Evolutionary conservation across 2,888 invertebrate species (phyloP).

Genomic region (Sepiola atlantica): DNA sequence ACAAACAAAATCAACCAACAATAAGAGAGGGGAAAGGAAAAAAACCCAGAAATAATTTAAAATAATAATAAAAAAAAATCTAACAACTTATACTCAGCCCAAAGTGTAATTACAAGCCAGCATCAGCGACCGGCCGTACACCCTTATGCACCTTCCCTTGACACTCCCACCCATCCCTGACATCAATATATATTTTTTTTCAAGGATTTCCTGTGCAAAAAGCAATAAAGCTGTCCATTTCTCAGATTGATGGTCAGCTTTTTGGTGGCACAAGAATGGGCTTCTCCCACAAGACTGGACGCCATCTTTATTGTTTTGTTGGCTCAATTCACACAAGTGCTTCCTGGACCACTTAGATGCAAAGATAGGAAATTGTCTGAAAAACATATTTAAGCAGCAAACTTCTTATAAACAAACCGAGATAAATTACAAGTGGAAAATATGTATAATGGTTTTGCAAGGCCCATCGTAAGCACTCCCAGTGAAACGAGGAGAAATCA

Average conservation of each 20-base stretch:
- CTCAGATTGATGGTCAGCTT: background rate
- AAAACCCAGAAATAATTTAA: background rate
- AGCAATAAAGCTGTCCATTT: constrained; percentile 13
- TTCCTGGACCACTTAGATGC: constrained; percentile 22
- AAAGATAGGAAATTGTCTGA: constrained; percentile 13
- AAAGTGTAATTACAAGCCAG: background rate
- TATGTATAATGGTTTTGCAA: background rate
- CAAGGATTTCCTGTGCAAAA: background rate
- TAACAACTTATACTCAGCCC: background rate
- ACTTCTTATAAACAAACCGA: background rate
- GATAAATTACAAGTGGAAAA: constrained; percentile 15
- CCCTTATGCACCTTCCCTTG: background rate
- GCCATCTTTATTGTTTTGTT: constrained; percentile 14
- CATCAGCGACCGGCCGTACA: background rate
- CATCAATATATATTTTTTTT: background rate
- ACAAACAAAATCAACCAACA: constrained; percentile 19
- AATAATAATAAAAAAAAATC: background rate
- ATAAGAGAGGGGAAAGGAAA: background rate
- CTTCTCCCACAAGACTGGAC: constrained; percentile 21
- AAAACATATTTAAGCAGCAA: constrained; percentile 9
- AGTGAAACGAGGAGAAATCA: background rate
- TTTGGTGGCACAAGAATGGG: background rate
- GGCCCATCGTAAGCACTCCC: background rate
- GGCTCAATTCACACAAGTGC: constrained; percentile 6
- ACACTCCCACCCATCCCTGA: background rate